Evolutionary conservation across 2,797 vertebrate genomes (phyloP), one percentile per base, ranked within the genome.

Genomic region (Pangasius larnaudii): DNA sequence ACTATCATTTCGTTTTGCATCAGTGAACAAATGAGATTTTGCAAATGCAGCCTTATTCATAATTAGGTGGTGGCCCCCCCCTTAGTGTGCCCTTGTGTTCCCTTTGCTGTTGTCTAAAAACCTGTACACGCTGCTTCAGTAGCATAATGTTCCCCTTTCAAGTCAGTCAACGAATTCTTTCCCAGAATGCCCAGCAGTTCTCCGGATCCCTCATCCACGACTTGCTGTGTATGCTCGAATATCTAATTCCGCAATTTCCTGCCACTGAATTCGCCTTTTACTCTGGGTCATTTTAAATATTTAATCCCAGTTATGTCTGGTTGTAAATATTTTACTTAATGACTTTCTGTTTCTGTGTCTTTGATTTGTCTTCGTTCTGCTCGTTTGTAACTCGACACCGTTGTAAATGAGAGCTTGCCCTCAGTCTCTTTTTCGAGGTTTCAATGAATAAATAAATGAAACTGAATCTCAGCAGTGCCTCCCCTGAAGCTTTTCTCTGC

Each of bases 371-470:
- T 51, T 30, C n/a, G 10, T 67, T 84, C 5, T 19, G n/a, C n/a
- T n/a, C n/a, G 19, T 22, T 58, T 81, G 36, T 18, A 63, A 61
- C n/a, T 24, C 9, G 63, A 53, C n/a, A 22, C 14, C 4, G 27
- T 22, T 53, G 82, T 67, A 69, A 84, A 51, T 51, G n/a, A 14
- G 1, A 65, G 36, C 24, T 63, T 18, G 79, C 24, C 14, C 14
- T 30, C 56, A 39, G 33, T 59, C 24, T 63, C 18, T 80, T 53
- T 58, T 24, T 77, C 22, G 14, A 49, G 59, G 7, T 16, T 67
- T 51, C 42, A 7, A 33, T 84, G 82, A 84, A 84, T 69, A 84
- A 84, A 84, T 84, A 67, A 84, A 84, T 69, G 63, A 30, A 83
- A 49, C 39, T n/a, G 56, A 22, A 83, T 49, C 80, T 30, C 59